These are phyloP conservation scores for Atrichornis clamosus DNA, from an alignment of 2,113 vertebrate genomes.

Conservation along the genomic window DNA sequence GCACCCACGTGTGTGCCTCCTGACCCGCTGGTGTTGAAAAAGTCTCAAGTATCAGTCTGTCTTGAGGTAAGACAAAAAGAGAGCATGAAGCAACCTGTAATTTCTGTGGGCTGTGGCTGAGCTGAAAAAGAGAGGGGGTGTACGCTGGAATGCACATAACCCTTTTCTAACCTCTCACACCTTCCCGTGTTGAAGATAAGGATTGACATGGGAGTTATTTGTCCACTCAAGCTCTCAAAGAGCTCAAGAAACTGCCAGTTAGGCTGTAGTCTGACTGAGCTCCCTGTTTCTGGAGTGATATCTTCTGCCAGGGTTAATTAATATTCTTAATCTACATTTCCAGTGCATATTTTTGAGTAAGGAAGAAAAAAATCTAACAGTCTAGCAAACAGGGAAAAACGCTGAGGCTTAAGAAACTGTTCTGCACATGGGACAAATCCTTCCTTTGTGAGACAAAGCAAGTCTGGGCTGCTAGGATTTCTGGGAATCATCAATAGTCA, in stretches of 20 bases:
- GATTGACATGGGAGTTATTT: constrained; percentile 23
- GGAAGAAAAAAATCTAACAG: not conserved
- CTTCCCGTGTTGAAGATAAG: not conserved
- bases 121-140: not conserved
- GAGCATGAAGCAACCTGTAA: constrained; percentile 5
- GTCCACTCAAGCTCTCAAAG: not conserved
- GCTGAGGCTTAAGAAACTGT: not conserved
- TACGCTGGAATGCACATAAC: constrained; percentile 33
- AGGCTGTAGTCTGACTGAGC: not conserved
- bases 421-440: not conserved
- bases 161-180: constrained; percentile 22
- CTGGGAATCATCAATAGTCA: not conserved
- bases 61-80: not conserved
- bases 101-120: constrained; percentile 25
- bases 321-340: not conserved
- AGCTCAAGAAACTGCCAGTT: not conserved
- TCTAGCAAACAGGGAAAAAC: not conserved
- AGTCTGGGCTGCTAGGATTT: not conserved
- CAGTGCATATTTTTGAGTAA: not conserved
- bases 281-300: not conserved
- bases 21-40: not conserved
- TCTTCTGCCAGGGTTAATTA: not conserved
- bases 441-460: not conserved
- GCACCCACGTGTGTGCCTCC: not conserved
- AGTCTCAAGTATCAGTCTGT: not conserved